Evolutionary conservation across 2,797 vertebrate species (phyloP).

Genomic region (Syndactyla subalaris): DNA sequence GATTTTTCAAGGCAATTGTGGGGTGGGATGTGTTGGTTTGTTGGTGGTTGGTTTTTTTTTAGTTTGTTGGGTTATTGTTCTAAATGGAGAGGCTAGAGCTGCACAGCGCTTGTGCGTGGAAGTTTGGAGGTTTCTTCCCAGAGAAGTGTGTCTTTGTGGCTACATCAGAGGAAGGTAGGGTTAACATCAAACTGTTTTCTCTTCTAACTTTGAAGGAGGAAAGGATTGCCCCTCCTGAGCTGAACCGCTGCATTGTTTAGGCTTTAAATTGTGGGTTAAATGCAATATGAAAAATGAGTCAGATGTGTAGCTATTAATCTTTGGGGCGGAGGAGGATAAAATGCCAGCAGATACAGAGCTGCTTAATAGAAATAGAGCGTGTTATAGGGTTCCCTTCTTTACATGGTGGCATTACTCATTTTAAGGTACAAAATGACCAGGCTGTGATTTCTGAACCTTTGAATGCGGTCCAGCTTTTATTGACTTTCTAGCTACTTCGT

Average conservation of each 20-base stretch:
- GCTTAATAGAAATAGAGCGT: constrained; percentile 58
- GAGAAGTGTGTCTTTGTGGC: constrained; percentile 51
- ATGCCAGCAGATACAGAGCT: constrained; percentile 62
- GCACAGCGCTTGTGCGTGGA: constrained; percentile 39
- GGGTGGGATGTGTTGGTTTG: neutral
- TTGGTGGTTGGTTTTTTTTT: neutral
- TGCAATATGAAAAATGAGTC: constrained; percentile 60
- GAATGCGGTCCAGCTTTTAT: constrained; percentile 47
- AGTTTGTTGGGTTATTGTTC: neutral
- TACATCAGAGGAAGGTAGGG: constrained; percentile 65
- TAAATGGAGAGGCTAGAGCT: constrained; percentile 53
- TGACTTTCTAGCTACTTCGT: constrained; percentile 76
- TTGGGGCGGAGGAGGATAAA: constrained; percentile 58
- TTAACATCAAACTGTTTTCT: neutral
- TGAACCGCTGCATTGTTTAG: constrained; percentile 35
- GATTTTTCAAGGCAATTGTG: constrained; percentile 32
- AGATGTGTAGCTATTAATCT: constrained; percentile 66
- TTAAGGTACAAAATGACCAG: constrained; percentile 56
- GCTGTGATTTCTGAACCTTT: constrained; percentile 62
- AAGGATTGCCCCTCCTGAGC: neutral
- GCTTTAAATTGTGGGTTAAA: constrained; percentile 65
- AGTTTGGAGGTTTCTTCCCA: constrained; percentile 52
- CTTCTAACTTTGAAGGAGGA: neutral
- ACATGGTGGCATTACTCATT: constrained; percentile 28
- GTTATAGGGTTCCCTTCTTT: neutral